phyloP scores from a whole-genome alignment of 2,888 invertebrate genomes.

The Ochropleura plecta region DNA sequence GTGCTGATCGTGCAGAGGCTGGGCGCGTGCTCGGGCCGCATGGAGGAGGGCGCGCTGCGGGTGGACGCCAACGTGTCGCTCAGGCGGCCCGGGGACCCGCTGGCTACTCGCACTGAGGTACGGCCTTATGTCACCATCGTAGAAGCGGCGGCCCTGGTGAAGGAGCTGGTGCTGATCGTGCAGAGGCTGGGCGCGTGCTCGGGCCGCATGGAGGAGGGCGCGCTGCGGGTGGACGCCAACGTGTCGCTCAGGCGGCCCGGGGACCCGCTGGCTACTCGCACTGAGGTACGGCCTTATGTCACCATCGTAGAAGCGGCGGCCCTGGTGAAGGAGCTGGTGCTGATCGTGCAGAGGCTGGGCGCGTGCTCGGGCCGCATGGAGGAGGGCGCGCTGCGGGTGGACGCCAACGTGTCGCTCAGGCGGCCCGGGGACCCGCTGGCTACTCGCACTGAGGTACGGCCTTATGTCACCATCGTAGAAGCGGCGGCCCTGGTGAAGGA shows the following conservation, averaged over 20 bases:
- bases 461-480: neutral
- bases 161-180: conserved; percentile 96
- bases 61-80: conserved; percentile 99
- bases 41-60: conserved; percentile 99
- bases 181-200: conserved; percentile 95
- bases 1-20: conserved; percentile 94
- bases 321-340: conserved; percentile 96
- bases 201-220: conserved; percentile 99
- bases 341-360: conserved; percentile 94
- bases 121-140: neutral
- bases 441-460: conserved; percentile 94
- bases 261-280: conserved; percentile 94
- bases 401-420: conserved; percentile 98
- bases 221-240: conserved; percentile 98
- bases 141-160: conserved; percentile 96
- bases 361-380: conserved; percentile 99
- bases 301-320: conserved; percentile 89
- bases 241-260: conserved; percentile 95
- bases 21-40: conserved; percentile 96
- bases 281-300: conserved; percentile 92
- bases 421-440: conserved; percentile 93
- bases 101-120: conserved; percentile 97
- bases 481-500: conserved; percentile 97
- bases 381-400: conserved; percentile 98
- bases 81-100: conserved; percentile 92